Evolutionary conservation across 2,888 invertebrate species (phyloP), one percentile per base, ranked within the genome.

Genomic region (Chloromyia formosa): DNA sequence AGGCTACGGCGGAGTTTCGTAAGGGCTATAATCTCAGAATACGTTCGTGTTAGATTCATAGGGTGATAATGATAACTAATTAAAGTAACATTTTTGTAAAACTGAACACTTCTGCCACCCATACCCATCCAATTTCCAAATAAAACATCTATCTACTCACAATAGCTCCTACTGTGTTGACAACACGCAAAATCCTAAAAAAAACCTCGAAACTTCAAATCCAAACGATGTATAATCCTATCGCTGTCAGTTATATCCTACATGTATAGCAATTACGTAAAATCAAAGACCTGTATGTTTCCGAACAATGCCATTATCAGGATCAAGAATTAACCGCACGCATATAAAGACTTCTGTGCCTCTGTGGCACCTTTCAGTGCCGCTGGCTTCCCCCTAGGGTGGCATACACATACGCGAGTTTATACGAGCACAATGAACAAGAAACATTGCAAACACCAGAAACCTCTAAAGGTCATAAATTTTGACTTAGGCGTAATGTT

Each of bases 261-360:
- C 16, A 40, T 62, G 62, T 62, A 14, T 20, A 40, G 62, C 62
- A 62, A 62, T 40, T 62, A 62, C 40, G 9, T 62, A 14, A 62
- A 62, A 62, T 62, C 62, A 62, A 62, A 62, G 62, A n/a, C 62
- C 62, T 62, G 35, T 40, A 62, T 62, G 40, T 62, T 62, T 62
- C 62, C 42, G 62, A 62, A 62, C 62, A 23, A n/a, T 62, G 27
- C 62, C 62, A 62, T 62, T 62, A 40, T 60, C 60, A 40, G 40
- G 35, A 62, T 62, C 62, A 62, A 40, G 40, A 62, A 62, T 62
- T 62, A 62, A 35, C 35, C 62, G 40, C 62, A 62, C 62, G 40
- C 62, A 40, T 62, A 40, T 23, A 40, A 10, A 7, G 14, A 22
- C 27, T 20, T 14, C 9, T 3, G 14, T 1, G 12, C 23, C 23